A percentile compares a stretch with the other conserved stretches of the same genome.
Evolutionary conservation across 2,888 invertebrate genomes (phyloP).

Genomic region (Acholoe squamosa): DNA sequence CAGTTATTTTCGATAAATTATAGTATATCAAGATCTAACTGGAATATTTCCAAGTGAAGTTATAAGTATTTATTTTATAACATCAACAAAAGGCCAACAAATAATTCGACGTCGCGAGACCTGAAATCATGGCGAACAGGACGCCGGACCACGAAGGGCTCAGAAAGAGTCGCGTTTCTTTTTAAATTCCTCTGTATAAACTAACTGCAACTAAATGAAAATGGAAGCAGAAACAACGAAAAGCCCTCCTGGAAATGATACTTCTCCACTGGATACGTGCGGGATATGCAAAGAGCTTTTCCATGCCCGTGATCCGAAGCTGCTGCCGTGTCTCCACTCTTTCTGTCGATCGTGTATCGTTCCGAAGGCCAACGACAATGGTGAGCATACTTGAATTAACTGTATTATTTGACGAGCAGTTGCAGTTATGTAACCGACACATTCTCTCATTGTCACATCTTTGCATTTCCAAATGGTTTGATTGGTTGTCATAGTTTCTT

Average conservation of each 20-base stretch:
- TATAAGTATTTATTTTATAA: not conserved
- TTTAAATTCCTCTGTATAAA: not conserved
- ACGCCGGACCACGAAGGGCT: conserved; percentile 1
- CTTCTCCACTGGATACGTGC: conserved; percentile 65
- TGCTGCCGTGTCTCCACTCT: conserved; percentile 94
- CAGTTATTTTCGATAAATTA: no score
- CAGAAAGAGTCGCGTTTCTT: not conserved
- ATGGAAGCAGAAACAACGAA: conserved; percentile 60
- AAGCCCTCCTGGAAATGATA: conserved; percentile 53
- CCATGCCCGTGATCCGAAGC: conserved; percentile 87
- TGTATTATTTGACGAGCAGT: not conserved
- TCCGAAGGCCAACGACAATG: conserved; percentile 54
- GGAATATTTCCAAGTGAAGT: no score
- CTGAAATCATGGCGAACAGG: conserved; percentile 46
- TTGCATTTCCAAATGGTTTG: no score
- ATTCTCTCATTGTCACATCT: no score
- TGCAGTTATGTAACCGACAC: not conserved
- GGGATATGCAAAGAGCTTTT: conserved; percentile 71
- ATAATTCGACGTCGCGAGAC: not conserved
- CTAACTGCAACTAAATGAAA: conserved; percentile 57
- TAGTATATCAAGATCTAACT: no score
- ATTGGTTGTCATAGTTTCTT: no score
- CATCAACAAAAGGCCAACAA: not conserved
- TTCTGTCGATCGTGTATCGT: conserved; percentile 85
- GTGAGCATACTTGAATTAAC: not conserved